Evolutionary conservation across 2,113 vertebrate genomes (phyloP).

Genomic region (Oostethus manadensis): DNA sequence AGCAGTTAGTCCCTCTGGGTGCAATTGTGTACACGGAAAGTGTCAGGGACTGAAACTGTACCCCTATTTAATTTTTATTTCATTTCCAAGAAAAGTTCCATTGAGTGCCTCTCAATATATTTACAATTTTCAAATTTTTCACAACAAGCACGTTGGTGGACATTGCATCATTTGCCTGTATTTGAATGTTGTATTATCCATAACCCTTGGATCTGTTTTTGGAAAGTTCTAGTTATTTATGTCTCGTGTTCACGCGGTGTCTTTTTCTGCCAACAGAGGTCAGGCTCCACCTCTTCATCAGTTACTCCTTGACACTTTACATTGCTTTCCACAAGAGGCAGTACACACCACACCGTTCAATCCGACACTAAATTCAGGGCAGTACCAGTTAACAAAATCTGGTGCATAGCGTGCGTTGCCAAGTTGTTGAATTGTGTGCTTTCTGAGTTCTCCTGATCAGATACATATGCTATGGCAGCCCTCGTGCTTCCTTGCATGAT

Average conservation of each 20-base stretch:
- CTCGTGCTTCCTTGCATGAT: conserved; percentile 30
- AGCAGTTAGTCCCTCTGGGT: too few relatives aligned
- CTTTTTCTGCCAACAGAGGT: conserved; percentile 57
- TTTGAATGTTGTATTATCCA: background rate
- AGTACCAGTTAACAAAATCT: conserved; percentile 9
- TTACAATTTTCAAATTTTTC: background rate
- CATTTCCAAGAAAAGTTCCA: too few relatives aligned
- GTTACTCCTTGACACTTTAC: background rate
- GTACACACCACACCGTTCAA: conserved; percentile 17
- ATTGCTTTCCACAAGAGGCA: conserved; percentile 43
- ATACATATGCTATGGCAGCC: background rate
- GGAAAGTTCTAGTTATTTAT: too few relatives aligned
- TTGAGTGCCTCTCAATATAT: background rate
- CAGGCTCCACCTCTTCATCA: conserved; percentile 29
- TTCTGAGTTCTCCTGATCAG: conserved; percentile 8
- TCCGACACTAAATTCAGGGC: conserved; percentile 12
- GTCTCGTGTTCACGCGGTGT: conserved; percentile 6
- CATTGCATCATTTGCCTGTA: background rate
- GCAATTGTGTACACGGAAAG: too few relatives aligned
- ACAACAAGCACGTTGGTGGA: too few relatives aligned
- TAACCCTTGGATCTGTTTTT: too few relatives aligned
- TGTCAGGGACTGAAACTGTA: too few relatives aligned
- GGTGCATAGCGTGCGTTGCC: background rate
- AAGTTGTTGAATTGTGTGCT: conserved; percentile 7
- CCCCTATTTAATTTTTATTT: too few relatives aligned